phyloP scores from a whole-genome alignment of 2,113 vertebrate genomes.

The Australoheros scitulus region DNA sequence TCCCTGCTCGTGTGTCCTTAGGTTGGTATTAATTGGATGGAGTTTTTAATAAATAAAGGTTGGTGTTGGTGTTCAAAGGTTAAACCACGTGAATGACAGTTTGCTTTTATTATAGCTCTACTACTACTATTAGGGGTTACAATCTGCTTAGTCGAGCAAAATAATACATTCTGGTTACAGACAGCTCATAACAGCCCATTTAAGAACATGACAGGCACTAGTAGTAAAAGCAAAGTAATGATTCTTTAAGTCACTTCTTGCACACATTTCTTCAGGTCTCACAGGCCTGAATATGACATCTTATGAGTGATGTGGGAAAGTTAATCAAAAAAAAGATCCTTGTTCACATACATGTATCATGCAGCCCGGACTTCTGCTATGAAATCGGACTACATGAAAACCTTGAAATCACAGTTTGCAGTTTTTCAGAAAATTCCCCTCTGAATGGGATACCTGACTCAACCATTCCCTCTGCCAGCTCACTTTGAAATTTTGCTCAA shows the following conservation, averaged over 20 bases:
- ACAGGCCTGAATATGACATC: background rate
- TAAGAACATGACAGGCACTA: background rate
- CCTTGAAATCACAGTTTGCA: background rate
- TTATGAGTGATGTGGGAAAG: background rate
- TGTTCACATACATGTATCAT: background rate
- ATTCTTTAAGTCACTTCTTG: background rate
- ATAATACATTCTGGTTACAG: background rate
- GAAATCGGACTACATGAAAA: background rate
- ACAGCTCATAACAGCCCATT: background rate
- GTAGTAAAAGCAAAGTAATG: background rate
- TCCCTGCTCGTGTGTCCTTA: slow-evolving; percentile 93
- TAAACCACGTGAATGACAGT: background rate
- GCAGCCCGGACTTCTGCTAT: background rate
- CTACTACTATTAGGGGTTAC: background rate
- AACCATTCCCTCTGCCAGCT: background rate
- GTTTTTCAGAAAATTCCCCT: background rate
- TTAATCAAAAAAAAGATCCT: background rate
- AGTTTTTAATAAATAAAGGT: background rate
- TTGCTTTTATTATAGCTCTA: background rate
- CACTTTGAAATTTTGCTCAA: background rate
- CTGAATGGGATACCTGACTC: background rate
- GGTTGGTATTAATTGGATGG: slow-evolving; percentile 74
- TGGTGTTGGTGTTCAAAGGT: background rate
- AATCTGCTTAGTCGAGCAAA: background rate
- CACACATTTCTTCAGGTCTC: background rate